Base-by-base conservation (phyloP, 2,113 vertebrate species). In the Daboia siamensis region DNA sequence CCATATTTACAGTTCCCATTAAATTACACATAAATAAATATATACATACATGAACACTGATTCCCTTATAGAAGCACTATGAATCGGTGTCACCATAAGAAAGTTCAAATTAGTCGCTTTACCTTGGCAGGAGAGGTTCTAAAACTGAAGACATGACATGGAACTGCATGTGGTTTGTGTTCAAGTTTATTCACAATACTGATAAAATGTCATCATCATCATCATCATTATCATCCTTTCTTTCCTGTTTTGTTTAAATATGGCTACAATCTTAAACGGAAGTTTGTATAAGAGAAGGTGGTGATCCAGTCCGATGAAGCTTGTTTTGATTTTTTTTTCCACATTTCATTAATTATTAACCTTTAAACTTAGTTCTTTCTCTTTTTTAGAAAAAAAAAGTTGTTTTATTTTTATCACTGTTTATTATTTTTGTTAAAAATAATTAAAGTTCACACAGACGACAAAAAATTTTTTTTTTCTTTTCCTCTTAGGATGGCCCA, bases 1-100 rank as follows among this genome's bases (percentile, higher is more conserved):
- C 99, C 99, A 98, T 99, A 99, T 99, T 99, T 99, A 99, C 99
- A 99, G 98, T 99, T 99, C 99, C 99, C 99, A 99, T 99, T 99
- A 99, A 99, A 99, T 99, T 99, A 99, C 99, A 99, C 99, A 99
- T 99, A 99, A 99, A 99, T 99, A 99, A 99, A 99, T 99, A 99
- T 99, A 98, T 99, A 99, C 99, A 99, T 98, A 99, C 98, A 98
- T 99, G 98, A 99, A 99, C 99, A 99, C 99, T 97, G 99, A 99
- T 99, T 99, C 99, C 99, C 99, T 99, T 99, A 98, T 99, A 98
- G 98, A 97, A 96, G 95, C 98, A 98, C 97, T 94, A 98, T 95
- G 98, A 99, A 99, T 98, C 98, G 98, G 99, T 99, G 88, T 93
- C 98, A 97, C 98, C 98, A 98, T 98, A 95, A 98, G 98, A 97